A percentile compares a stretch with the other conserved stretches of the same genome.
Evolutionary conservation across 2,888 invertebrate species (phyloP).

Genomic region (Trachelus troglodyta): DNA sequence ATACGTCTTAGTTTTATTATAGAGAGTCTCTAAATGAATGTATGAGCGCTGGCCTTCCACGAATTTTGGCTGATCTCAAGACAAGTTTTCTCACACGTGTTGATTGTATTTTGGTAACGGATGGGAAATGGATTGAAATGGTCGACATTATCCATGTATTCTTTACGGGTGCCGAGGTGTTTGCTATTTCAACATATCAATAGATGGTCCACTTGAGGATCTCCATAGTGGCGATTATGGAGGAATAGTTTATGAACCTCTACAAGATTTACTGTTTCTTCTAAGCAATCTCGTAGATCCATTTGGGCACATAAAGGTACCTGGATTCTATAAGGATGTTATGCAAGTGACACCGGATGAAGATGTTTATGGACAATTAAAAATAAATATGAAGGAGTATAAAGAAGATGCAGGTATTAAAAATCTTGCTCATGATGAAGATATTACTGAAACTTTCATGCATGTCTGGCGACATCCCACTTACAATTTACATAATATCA

Average conservation of each 20-base stretch:
- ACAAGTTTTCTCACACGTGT: conserved; percentile 59
- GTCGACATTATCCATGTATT: conserved; percentile 65
- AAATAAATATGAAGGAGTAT: conserved; percentile 33
- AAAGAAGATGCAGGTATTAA: conserved; percentile 28
- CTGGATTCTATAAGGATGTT: conserved; percentile 63
- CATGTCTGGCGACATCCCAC: conserved; percentile 63
- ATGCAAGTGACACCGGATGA: conserved; percentile 67
- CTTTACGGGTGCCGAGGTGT: conserved; percentile 65
- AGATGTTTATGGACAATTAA: conserved; percentile 51
- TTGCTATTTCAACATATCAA: conserved; percentile 38
- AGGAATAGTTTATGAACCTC: conserved; percentile 54
- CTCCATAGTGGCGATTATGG: conserved; percentile 45
- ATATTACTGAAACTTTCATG: conserved; percentile 52
- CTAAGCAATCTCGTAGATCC: conserved; percentile 53
- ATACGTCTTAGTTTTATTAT: conserved; percentile 28
- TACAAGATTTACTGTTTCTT: conserved; percentile 62
- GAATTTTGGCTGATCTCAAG: conserved; percentile 55
- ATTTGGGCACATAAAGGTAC: conserved; percentile 58
- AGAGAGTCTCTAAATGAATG: conserved; percentile 65
- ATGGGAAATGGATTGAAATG: conserved; percentile 67
- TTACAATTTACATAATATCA: conserved; percentile 39
- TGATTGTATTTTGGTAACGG: conserved; percentile 62
- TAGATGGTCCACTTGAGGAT: conserved; percentile 32
- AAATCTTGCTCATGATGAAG: conserved; percentile 27
- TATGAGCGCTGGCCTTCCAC: conserved; percentile 51